A percentile compares a stretch with the other conserved stretches of the same genome.
phyloP scores from a whole-genome alignment of 92 coral and sea anemone genomes.

The Desmophyllum pertusum region DNA sequence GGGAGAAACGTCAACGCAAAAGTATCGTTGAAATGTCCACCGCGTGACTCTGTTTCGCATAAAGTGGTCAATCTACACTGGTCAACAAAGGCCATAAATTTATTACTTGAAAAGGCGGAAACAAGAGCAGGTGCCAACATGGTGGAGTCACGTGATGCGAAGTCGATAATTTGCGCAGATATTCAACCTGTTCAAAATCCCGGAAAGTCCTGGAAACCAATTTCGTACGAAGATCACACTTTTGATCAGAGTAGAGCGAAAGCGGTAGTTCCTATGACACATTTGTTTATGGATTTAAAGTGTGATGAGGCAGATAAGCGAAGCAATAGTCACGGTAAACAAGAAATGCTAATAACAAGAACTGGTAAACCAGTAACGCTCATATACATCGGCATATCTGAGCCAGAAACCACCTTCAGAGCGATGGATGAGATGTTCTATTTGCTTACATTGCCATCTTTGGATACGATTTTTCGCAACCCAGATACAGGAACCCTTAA shows the following conservation, averaged over 20 bases:
- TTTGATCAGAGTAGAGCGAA: conserved; percentile 46
- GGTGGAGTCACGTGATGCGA: conserved; percentile 54
- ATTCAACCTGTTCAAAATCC: conserved; percentile 56
- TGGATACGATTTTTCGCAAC: conserved; percentile 55
- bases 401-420: conserved; percentile 59
- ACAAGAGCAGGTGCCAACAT: too few relatives aligned
- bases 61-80: conserved; percentile 49
- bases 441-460: conserved; percentile 29
- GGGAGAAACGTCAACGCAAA: too few relatives aligned
- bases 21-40: conserved; percentile 30
- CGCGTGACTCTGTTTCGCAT: conserved; percentile 12
- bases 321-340: too few relatives aligned
- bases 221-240: conserved; percentile 41
- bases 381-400: conserved; percentile 46
- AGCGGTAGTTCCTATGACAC: conserved; percentile 45
- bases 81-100: conserved; percentile 40
- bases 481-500: conserved; percentile 51
- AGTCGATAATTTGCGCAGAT: conserved; percentile 52
- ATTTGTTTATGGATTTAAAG: conserved; percentile 34
- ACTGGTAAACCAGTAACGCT: conserved; percentile 62
- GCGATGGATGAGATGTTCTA: conserved; percentile 53
- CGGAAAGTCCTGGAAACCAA: conserved; percentile 54
- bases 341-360: too few relatives aligned
- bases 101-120: conserved; percentile 36
- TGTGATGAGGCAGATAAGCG: neutral